Evolutionary conservation across 2,797 vertebrate species (phyloP).

Genomic region (Dromococcyx pavoninus): DNA sequence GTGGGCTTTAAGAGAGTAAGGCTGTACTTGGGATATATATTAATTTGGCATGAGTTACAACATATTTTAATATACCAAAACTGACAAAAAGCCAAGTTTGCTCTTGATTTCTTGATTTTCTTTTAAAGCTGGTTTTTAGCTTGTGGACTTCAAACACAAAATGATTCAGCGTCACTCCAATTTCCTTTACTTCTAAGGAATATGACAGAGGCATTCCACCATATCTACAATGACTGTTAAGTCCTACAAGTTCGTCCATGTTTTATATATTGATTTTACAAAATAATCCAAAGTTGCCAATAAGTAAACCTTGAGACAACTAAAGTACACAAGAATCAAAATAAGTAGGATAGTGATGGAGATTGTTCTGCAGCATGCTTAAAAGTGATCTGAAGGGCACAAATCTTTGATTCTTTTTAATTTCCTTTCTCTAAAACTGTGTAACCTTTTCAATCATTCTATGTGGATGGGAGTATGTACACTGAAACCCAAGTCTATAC

Average conservation of each 20-base stretch:
- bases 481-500: not conserved
- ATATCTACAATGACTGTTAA: not conserved
- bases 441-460: not conserved
- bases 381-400: not conserved
- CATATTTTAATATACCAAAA: not conserved
- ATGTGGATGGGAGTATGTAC: not conserved
- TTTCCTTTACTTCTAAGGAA: not conserved
- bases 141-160: not conserved
- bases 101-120: not conserved
- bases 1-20: not conserved
- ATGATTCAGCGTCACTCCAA: not conserved
- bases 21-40: not conserved
- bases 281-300: not conserved
- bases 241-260: not conserved
- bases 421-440: not conserved
- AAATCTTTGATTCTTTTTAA: not conserved
- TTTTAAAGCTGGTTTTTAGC: not conserved
- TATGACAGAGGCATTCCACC: not conserved
- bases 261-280: not conserved
- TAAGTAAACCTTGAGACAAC: not conserved
- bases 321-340: not conserved
- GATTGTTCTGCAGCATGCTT: not conserved
- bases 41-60: not conserved
- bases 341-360: not conserved
- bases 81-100: not conserved